phyloP scores from a whole-genome alignment of 2,888 invertebrate genomes.

The Coenonympha arcania region DNA sequence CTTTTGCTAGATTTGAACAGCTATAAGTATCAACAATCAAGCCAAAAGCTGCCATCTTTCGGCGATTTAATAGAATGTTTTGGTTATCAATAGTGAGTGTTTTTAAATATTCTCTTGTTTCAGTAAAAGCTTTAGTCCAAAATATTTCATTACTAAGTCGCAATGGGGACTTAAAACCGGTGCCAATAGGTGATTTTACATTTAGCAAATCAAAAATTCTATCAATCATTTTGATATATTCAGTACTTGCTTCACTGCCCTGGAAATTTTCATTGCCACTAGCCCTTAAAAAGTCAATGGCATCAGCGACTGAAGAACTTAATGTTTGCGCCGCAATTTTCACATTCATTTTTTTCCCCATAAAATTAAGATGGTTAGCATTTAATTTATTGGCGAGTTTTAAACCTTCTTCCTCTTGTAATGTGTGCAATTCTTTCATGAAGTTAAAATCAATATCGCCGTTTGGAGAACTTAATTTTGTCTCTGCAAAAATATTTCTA shows the following conservation, averaged over 20 bases:
- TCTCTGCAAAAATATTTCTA: not conserved
- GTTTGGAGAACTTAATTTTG: not conserved
- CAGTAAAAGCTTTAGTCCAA: slow-evolving; percentile 2
- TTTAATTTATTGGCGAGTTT: not conserved
- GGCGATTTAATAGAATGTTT: not conserved
- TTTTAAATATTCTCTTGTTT: slow-evolving; percentile 3
- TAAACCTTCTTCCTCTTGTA: not conserved
- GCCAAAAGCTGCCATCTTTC: not conserved
- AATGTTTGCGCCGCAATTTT: not conserved
- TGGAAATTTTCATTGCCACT: not conserved
- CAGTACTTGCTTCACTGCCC: not conserved
- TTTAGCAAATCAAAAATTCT: not conserved
- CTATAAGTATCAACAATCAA: not conserved
- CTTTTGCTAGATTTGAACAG: not conserved
- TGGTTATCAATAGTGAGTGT: not conserved
- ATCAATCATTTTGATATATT: not conserved
- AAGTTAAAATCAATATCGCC: not conserved
- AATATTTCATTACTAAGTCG: not conserved
- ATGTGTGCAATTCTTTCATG: not conserved
- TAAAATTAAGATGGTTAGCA: not conserved
- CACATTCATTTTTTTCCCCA: not conserved
- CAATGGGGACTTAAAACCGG: not conserved
- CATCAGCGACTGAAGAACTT: not conserved
- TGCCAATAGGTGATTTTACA: not conserved
- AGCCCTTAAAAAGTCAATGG: not conserved